Base-by-base conservation (phyloP, 2,888 invertebrate genomes). In the Lithodes maja region DNA sequence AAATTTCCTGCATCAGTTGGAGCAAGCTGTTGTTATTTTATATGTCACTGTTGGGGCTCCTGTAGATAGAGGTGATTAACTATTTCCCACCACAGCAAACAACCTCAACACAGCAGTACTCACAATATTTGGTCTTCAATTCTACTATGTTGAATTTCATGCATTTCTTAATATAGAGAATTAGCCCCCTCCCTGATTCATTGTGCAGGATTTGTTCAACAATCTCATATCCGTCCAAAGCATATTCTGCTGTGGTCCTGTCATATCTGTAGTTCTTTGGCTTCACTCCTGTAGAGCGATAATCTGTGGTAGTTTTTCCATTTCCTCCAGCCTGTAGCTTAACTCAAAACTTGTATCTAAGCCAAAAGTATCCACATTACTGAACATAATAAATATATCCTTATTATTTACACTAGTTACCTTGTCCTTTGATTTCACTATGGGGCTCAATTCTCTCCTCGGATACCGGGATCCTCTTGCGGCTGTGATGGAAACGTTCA, bases 1-100 rank as follows among this genome's bases (percentile, higher is more conserved):
- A 53, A 1, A 79, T n/a, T 79, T 79, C 54, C 2, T 79, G 53
- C 79, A 79, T 53, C 12, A 79, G 53, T 50, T 79, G 50, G 15
- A 79, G 1, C 2, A 79, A 12, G 15, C 50, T 79, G n/a, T 77
- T 12, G 12, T 61, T 61, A 61, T 61, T 61, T 61, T 0, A 9
- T 61, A 9, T 12, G 12, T 61, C 61, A 61, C 61, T 61, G 12
- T 61, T 61, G 7, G 61, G 61, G 12, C 61, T 61, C 61, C 61
- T 61, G 61, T 61, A 61, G 12, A 61, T 61, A 12, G 61, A 61
- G 5, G 12, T 12, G 12, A 61, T 61, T 12, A 61, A 61, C 12
- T 61, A 61, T 9, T 61, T 12, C 5, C 12, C 61, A 5, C 61
- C 12, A 61, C 5, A 12, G 7, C 0, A 5, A 9, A 9, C 12